Conservation (phyloP, 2,113 vertebrate genomes). For the Eupsittula cactorum region DNA sequence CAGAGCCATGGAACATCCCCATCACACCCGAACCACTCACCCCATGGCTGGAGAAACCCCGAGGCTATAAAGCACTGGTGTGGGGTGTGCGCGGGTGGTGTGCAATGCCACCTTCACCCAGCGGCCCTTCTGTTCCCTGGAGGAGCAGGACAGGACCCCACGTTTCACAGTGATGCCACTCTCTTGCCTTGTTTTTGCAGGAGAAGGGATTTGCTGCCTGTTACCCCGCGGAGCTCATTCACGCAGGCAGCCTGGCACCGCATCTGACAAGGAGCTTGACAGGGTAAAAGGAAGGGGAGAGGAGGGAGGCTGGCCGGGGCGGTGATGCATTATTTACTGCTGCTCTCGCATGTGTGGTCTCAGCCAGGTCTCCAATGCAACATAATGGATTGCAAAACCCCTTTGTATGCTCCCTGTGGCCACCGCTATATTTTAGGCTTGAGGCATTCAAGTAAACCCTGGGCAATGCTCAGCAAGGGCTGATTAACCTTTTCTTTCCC, state of each 20-base stretch:
- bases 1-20: not conserved
- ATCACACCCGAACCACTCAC: accelerated
- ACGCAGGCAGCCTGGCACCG: not conserved
- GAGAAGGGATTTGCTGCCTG: not conserved
- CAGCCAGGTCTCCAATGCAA: not conserved
- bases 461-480: not conserved
- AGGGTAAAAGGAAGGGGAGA: not conserved
- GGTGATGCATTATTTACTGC: not conserved
- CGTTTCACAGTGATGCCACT: accelerated
- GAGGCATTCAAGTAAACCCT: not conserved
- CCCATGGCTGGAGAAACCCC: not conserved
- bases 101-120: accelerated
- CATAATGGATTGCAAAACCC: conserved; percentile 8
- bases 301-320: not conserved
- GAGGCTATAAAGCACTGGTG: not conserved
- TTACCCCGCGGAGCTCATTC: not conserved
- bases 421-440: not conserved
- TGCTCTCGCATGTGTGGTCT: conserved; percentile 20
- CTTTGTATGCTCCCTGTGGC: not conserved
- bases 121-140: not conserved
- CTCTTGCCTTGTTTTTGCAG: not conserved
- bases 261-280: not conserved
- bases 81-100: not conserved
- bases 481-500: conserved; percentile 19
- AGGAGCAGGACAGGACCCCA: not conserved